These are phyloP conservation scores for Nyctalus aviator DNA, from an alignment of 2,797 vertebrate genomes.

Conservation along the genomic window DNA sequence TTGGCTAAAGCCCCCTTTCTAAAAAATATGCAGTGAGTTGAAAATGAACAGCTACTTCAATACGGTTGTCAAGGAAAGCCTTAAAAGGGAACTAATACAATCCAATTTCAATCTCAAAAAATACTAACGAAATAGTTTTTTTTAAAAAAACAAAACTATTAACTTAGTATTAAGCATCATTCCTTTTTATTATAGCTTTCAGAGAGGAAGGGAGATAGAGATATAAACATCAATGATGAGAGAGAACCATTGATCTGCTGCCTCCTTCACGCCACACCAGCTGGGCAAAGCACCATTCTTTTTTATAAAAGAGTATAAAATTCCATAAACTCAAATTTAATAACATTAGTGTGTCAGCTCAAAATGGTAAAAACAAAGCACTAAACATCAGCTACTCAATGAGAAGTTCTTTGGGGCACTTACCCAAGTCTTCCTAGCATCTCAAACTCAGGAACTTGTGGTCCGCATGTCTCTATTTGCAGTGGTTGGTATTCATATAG, in stretches of 20 bases:
- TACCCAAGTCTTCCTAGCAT: conserved; percentile 94
- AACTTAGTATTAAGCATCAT: conserved; percentile 19
- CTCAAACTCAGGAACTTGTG: conserved; percentile 93
- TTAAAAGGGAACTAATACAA: conserved; percentile 81
- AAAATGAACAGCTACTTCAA: conserved; percentile 87
- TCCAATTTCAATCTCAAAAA: conserved; percentile 84
- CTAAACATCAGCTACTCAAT: not conserved
- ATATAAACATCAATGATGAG: no score
- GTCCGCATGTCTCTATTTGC: conserved; percentile 92
- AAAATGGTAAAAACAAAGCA: conserved; percentile 39
- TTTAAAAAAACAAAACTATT: conserved; percentile 65
- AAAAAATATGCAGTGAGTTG: conserved; percentile 79
- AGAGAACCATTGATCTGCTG: no score
- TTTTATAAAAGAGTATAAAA: conserved; percentile 21
- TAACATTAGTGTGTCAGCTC: conserved; percentile 59
- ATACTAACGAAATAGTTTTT: conserved; percentile 78
- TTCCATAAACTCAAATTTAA: conserved; percentile 44
- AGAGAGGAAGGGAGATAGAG: no score
- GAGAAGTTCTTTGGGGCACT: conserved; percentile 73
- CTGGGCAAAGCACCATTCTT: not conserved
- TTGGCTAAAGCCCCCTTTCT: conserved; percentile 79
- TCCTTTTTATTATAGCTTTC: not conserved
- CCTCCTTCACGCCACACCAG: no score
- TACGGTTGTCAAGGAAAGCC: conserved; percentile 80
- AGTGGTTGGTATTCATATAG: conserved; percentile 94